Base-by-base conservation (phyloP, 2,797 vertebrate genomes). In the Centropyge bicolor region DNA sequence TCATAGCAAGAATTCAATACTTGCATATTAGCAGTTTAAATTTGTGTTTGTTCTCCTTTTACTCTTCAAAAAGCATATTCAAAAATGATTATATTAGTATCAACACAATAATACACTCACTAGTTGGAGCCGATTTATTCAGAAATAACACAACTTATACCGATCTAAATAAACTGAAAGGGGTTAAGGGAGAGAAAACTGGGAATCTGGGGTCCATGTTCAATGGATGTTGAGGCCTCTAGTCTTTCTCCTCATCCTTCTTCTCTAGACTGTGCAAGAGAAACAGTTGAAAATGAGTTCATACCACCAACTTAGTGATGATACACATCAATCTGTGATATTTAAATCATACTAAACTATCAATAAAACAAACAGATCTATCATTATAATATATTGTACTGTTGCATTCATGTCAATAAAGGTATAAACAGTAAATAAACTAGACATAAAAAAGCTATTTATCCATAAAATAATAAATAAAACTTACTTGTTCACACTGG, bases 401-500 rank as follows among this genome's bases (percentile, higher is more conserved):
- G 6, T 6, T 5, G 22, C 22, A 56, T 55, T n/a, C 16, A 43
- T 6, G 22, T 43, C 11, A 22, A 51, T 9, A 20, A n/a, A 51
- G 64, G n/a, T 20, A 56, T 13, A 48, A 27, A 19, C 2, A 20
- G 19, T 59, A 54, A 68, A 71, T 36, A 56, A 22, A 70, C 5
- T n/a, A 27, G 27, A 55, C 4, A 41, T 46, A 16, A 38, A 54
- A 17, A 54, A 59, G 35, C n/a, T 19, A 20, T 52, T n/a, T 64
- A n/a, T 67, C 22, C 1, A 63, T 63, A 12, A 63, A 60, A 7
- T 35, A 57, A 80, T 62, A 35, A 80, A 87, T 69, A 17, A 66
- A 88, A 57, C 63, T 74, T 77, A 79, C 79, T 57, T 80, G 62
- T 55, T 62, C 27, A 68, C 51, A 49, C 12, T 52, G 73, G 69